Percentiles rank a stretch among this genome's conserved stretches.
Evolutionary conservation across 2,888 invertebrate species (phyloP).

Genomic region (Amiota communis): DNA sequence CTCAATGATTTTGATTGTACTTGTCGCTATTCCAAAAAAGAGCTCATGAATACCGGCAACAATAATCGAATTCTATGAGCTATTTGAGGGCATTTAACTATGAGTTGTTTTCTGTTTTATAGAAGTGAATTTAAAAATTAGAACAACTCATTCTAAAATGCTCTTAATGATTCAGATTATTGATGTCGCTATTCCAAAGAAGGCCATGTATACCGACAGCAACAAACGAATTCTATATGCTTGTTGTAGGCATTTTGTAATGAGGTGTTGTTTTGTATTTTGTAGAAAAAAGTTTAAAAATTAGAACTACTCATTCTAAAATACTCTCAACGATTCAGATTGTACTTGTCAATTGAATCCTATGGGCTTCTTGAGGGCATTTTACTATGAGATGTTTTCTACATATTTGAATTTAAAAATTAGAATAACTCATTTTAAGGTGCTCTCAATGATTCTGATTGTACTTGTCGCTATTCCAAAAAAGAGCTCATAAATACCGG

Average conservation of each 20-base stretch:
- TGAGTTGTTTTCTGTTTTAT: neutral
- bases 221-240: neutral
- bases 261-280: too few relatives aligned
- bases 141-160: conserved; percentile 38
- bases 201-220: too few relatives aligned
- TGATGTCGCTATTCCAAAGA: too few relatives aligned
- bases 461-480: neutral
- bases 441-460: too few relatives aligned
- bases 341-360: too few relatives aligned
- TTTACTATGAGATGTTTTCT: too few relatives aligned
- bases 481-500: conserved; percentile 48
- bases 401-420: too few relatives aligned
- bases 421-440: too few relatives aligned
- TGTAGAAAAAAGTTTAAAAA: too few relatives aligned
- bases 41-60: conserved; percentile 55
- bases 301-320: neutral
- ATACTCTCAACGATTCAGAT: too few relatives aligned
- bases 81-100: conserved; percentile 40
- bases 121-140: neutral
- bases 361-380: too few relatives aligned
- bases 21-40: conserved; percentile 42
- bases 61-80: conserved; percentile 52
- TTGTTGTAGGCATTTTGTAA: neutral
- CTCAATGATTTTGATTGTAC: conserved; percentile 45
- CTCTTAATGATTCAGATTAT: conserved; percentile 46